Percentiles rank a stretch among this genome's conserved stretches.
Evolutionary conservation across 2,888 invertebrate species (phyloP).

Genomic region (Rhorus exstirpatorius): DNA sequence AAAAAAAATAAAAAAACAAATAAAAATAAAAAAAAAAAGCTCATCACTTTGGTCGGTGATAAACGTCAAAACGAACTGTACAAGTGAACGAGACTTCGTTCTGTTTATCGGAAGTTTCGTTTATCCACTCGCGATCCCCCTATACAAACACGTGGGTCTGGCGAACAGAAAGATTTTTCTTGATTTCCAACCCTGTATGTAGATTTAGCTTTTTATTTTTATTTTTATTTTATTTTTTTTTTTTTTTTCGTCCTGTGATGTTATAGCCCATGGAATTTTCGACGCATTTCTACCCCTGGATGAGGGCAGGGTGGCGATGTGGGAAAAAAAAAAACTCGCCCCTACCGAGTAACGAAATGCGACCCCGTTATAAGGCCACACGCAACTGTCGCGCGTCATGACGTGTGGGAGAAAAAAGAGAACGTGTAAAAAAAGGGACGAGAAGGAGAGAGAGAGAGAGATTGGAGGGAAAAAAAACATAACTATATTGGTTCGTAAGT

Average conservation of each 20-base stretch:
- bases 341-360: constrained; percentile 63
- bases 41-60: background rate
- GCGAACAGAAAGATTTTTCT: constrained; percentile 26
- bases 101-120: constrained; percentile 58
- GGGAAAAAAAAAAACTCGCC: background rate
- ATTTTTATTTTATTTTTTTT: constrained; percentile 15
- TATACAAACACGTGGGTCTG: background rate
- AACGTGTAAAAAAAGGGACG: constrained; percentile 16
- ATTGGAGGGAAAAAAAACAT: constrained; percentile 13
- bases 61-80: constrained; percentile 42
- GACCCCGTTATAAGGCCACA: constrained; percentile 58
- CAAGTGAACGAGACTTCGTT: constrained; percentile 56
- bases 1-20: too few species aligned
- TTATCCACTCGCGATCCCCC: constrained; percentile 39
- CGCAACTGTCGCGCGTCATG: constrained; percentile 68
- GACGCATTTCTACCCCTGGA: constrained; percentile 14
- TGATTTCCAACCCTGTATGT: constrained; percentile 42
- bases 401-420: constrained; percentile 35
- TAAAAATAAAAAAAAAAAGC: constrained; percentile 27
- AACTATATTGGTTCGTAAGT: constrained; percentile 44
- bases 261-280: constrained; percentile 33
- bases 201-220: constrained; percentile 23
- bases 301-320: background rate
- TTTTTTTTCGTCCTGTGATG: constrained; percentile 7
- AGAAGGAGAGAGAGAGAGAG: constrained; percentile 15